These are phyloP conservation scores for Malurus leucopterus DNA, from an alignment of 2,797 vertebrate species.

Conservation along the genomic window DNA sequence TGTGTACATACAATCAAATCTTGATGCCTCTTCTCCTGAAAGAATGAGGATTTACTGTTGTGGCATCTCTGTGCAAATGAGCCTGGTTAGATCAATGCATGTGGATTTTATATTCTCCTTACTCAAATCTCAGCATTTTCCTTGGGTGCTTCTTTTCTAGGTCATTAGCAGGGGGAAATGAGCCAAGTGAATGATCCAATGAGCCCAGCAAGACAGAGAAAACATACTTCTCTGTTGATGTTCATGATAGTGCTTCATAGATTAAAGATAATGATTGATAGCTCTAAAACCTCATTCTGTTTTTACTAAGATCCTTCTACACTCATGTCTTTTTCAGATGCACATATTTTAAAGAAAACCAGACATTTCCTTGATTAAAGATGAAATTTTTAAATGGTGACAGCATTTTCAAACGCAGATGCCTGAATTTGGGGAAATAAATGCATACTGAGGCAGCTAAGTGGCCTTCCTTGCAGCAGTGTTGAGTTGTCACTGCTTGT, in stretches of 20 bases:
- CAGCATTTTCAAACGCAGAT: background rate
- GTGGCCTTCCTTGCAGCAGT: background rate
- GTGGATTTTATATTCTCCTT: background rate
- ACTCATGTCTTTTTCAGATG: background rate
- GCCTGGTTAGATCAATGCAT: background rate
- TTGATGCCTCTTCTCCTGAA: background rate
- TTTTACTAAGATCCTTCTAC: too few species aligned
- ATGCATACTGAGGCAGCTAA: background rate
- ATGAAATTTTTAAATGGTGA: background rate
- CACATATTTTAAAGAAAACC: background rate
- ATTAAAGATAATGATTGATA: background rate
- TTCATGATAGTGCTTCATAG: background rate
- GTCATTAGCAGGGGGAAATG: background rate
- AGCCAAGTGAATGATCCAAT: background rate
- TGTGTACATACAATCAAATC: background rate
- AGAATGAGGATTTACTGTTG: background rate
- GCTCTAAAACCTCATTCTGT: background rate
- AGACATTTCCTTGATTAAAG: background rate
- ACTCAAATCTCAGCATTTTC: background rate
- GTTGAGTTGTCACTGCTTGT: background rate
- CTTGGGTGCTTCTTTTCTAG: background rate
- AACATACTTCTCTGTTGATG: background rate
- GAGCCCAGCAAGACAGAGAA: background rate
- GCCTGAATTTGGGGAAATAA: background rate
- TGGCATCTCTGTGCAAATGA: background rate